Evolutionary conservation across 30 jellyfish, hydroid and myxozoan genomes (phyloP), one percentile per base, ranked within the genome.

Genomic region (Pseudorhiza aurosa): DNA sequence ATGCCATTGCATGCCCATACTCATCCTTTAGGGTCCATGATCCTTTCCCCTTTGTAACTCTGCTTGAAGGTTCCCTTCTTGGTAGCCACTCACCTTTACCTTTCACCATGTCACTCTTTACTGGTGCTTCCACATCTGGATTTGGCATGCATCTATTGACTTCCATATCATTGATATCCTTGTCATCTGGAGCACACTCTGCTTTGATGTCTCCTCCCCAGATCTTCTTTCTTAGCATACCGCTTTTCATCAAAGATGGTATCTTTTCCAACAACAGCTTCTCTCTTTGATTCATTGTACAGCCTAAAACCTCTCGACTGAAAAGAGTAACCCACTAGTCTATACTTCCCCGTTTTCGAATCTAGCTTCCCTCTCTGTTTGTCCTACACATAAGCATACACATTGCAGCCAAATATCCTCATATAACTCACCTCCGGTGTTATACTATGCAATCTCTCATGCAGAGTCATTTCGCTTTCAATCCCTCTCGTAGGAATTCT

Each of bases 341-440:
- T 45, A 55, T 43, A 51, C 31, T 26, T 57, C 47, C 36, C 37
- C 8, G 93, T 39, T 55, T 82, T 85, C 15, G 72, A 43, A 47
- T 76, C 95, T 47, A 75, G 24, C 65, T 77, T 86, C 45, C 57
- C 46, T 17, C 75, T 51, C 59, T 82, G 83, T n/a, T 36, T 65
- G 31, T 83, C 59, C 21, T 86, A 59, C 45, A 83, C 65, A 24
- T 71, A 91, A 22, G 92, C 93, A 43, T 69, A 72, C n/a, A 87
- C 90, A 12, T 40, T n/a, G 73, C 95, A 83, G 4, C 90, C 90
- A 44, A 83, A 83, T 4, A 55, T 56, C 22, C 92, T 25, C 5
- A 85, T 73, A 50, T 85, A 43, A 28, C 31, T 51, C 8, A 73
- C 93, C 31, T 65, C 46, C 36, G 94, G 94, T 36, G 65, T 86